Evolutionary conservation across 2,113 vertebrate species (phyloP), one percentile per base, ranked within the genome.

Genomic region (Pelecanus crispus): DNA sequence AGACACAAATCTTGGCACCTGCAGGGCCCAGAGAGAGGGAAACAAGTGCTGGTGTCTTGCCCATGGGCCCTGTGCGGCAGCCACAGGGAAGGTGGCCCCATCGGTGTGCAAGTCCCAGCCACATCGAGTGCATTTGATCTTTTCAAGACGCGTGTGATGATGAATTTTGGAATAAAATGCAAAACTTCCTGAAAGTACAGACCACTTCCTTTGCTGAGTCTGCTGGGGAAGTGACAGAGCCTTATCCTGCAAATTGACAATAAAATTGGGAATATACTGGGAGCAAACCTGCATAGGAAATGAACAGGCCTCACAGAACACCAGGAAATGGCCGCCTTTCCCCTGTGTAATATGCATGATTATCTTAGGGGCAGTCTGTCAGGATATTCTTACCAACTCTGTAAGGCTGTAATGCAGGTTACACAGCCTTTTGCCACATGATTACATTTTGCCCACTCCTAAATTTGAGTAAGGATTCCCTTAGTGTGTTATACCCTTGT

Each of bases 301-400:
- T 0, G 8, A 28, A 3, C 13, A 4, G 56, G 34, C 28, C 44
- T 4, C 11, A 17, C 17, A 13, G 66, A 38, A 11, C 17, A 5
- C 17, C 22, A 7, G 24, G 32, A 26, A 56, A 83, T 3, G 25
- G 49, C 17, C 3, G 4, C 59, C 45, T 5, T 15, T 34, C 17
- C 38, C n/a, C 42, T 1, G 12, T 0, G 22, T 1, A 11, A 8
- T 2, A 3, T 0, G 1, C 10, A 1, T 0, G 5, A 2, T 11
- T 20, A 0, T 5, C 9, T 9, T 6, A 0, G 8, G 36, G 17
- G 7, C 45, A 15, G 85, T 3, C 55, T 3, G 1, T 10, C 24
- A 2, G 26, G 32, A 17, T 10, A 12, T 1, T 10, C 34, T 55
- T 6, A 1, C 4, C 21, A 3, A 28, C 16, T 14, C 49, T 5